These are phyloP conservation scores for Cosmorhoe ocellata DNA, from an alignment of 2,888 invertebrate species.

Conservation along the genomic window DNA sequence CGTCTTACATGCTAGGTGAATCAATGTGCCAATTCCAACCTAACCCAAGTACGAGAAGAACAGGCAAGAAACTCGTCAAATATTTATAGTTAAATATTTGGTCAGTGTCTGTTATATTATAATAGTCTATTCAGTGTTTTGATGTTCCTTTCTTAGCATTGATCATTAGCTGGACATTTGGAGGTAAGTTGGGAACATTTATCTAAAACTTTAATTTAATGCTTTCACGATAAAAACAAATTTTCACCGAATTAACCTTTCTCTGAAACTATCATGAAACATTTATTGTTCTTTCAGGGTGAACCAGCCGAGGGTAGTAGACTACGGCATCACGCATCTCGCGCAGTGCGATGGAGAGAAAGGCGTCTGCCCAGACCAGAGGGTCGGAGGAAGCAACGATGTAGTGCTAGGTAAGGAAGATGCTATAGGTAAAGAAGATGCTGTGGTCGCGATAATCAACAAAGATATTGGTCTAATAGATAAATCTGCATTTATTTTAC, in stretches of 20 bases:
- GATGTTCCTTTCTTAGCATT: not conserved
- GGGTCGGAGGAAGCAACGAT: constrained; percentile 91
- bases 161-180: constrained; percentile 11
- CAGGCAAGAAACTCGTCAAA: too few relatives aligned
- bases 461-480: too few relatives aligned
- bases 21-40: too few relatives aligned
- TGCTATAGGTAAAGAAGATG: constrained; percentile 3
- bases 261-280: not conserved
- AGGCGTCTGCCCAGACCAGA: constrained; percentile 93
- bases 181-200: not conserved
- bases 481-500: too few relatives aligned
- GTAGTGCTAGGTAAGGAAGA: constrained; percentile 57
- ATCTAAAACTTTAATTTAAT: not conserved
- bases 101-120: too few relatives aligned
- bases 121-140: not conserved
- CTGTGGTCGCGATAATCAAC: too few relatives aligned
- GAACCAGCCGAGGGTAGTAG: constrained; percentile 87
- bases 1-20: too few relatives aligned
- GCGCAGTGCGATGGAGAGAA: constrained; percentile 91
- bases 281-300: constrained; percentile 39
- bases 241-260: not conserved
- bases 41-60: too few relatives aligned
- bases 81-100: too few relatives aligned
- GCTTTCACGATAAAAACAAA: too few relatives aligned
- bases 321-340: constrained; percentile 92